Base-by-base conservation (phyloP, 2,797 vertebrate genomes). In the Characodon lateralis region DNA sequence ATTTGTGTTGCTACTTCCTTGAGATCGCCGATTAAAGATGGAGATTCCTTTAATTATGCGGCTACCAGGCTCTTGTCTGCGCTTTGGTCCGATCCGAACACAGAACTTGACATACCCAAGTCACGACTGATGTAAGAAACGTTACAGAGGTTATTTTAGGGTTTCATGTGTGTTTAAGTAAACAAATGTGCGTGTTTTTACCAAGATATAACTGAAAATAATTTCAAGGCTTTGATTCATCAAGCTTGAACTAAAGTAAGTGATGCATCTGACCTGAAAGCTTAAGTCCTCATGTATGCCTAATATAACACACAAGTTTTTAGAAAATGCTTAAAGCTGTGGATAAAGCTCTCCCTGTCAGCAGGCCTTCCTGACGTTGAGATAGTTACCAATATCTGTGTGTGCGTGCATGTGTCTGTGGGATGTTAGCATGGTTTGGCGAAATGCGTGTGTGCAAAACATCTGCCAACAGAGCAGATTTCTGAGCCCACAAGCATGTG, bases 391-490 rank as follows among this genome's bases (percentile, higher is more conserved):
- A 72, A 78, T 68, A 46, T 81, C 35, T 20, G 31, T 76, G 53
- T 80, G 28, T 65, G 53, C 70, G 61, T 63, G 66, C 55, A 66
- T 73, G 82, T 63, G 58, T 63, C 71, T 58, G 28, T 51, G 72
- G 26, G n/a, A 48, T 20, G 10, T 46, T 77, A 68, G 73, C 78
- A 80, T 89, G 81, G 43, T 72, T 8, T 68, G 55, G 83, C 69
- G 66, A 82, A 84, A 87, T 89, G 83, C 80, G 78, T 84, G 6
- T 61, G 4, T 73, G 86, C 89, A 90, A 89, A 92, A 83, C 87
- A 90, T 91, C 85, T 89, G 88, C 86, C 84, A 91, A 85, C 80
- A 2, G 76, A 65, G 87, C 87, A 90, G 83, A 90, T 92, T 91
- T 90, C 91, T 7, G 73, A 89, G 84, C 78, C 58, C 14, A 80